These are phyloP conservation scores for Cheirogaleus major DNA, from an alignment of 2,797 vertebrate species.

Conservation along the genomic window DNA sequence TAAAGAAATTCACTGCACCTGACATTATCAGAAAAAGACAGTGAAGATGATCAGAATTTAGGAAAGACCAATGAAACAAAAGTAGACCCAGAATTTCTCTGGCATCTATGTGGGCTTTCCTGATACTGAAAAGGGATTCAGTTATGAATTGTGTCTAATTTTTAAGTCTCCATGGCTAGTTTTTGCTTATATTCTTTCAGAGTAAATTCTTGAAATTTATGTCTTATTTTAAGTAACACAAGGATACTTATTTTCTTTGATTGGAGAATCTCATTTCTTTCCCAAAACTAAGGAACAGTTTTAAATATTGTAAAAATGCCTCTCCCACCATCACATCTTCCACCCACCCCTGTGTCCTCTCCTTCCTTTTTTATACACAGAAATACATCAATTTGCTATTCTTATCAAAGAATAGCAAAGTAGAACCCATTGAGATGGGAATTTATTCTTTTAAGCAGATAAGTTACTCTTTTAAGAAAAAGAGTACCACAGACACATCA, in stretches of 20 bases:
- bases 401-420: neutral
- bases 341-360: neutral
- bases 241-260: neutral
- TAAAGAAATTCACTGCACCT: neutral
- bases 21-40: neutral
- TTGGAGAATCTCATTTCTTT: neutral
- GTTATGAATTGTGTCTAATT: neutral
- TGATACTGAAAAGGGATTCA: neutral
- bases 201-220: neutral
- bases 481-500: neutral
- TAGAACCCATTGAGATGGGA: neutral
- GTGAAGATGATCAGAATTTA: neutral
- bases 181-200: neutral
- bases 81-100: neutral
- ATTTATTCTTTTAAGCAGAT: neutral
- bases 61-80: neutral
- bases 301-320: neutral
- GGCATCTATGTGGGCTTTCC: neutral
- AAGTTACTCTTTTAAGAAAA: neutral
- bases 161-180: neutral
- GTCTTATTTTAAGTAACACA: neutral
- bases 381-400: constrained; percentile 11
- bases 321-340: neutral
- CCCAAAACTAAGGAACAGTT: neutral
- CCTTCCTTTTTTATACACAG: neutral